Base-by-base conservation (phyloP, 2,797 vertebrate species). In the Nyctibius grandis region DNA sequence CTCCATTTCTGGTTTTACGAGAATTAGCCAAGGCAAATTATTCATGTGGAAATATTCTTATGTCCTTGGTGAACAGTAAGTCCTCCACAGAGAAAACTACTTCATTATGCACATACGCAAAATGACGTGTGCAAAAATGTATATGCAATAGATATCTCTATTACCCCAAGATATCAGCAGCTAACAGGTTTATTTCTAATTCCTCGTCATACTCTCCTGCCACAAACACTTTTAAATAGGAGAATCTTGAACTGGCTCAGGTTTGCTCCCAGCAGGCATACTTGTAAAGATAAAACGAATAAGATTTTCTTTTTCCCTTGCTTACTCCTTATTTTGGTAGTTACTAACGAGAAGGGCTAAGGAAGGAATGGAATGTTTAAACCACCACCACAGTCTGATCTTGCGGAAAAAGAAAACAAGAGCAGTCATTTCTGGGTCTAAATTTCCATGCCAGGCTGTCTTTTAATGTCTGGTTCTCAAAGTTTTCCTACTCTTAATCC, bases 261-360 rank as follows among this genome's bases (percentile, higher is more conserved):
- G 94, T 97, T 96, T 85, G 88, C 85, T 93, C 89, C 96, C 96
- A 97, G 93, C 94, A 97, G 97, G 96, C 97, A 97, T 95, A 94
- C 91, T 97, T 94, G 94, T 95, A 94, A 96, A 97, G 97, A 97
- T 97, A 97, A 97, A 97, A 97, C 95, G 93, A 96, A 77, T 86
- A 73, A 15, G 80, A 70, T 63, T 93, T 56, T 60, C 56, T 94
- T 57, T 53, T 64, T 54, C 50, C 91, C 48, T 78, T 0, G 6
- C 76, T 74, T 75, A 50, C 53, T 90, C 34, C 63, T 50, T 89
- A 6, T 89, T 96, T 95, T 79, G 20, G 81, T 85, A 86, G 79
- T 67, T 87, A 64, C 44, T 89, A 85, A 82, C 1, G 18, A 85
- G 50, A 65, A 69, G 47, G 88, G 72, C 68, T 89, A 91, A 89